Evolutionary conservation across 2,113 vertebrate species (phyloP).

Genomic region (Uropsilus gracilis): DNA sequence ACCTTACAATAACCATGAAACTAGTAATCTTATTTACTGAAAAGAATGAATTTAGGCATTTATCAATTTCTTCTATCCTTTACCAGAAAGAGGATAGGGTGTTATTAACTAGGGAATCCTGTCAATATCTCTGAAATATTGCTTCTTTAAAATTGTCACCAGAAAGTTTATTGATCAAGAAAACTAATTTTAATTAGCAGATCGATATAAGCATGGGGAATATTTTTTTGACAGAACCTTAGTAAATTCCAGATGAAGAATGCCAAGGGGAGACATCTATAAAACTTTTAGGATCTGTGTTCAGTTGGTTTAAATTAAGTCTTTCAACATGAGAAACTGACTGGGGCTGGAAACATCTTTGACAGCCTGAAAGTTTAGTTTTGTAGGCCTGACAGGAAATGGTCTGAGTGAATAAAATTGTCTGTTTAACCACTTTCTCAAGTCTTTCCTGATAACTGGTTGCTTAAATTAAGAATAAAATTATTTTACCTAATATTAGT

Average conservation of each 20-base stretch:
- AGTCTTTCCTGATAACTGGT: background rate
- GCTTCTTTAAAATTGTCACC: background rate
- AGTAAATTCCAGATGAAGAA: background rate
- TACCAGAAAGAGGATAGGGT: background rate
- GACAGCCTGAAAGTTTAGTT: background rate
- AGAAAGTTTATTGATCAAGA: background rate
- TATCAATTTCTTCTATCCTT: background rate
- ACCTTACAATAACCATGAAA: background rate
- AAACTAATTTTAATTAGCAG: background rate
- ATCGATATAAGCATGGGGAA: background rate
- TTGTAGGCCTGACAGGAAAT: background rate
- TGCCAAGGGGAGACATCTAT: background rate
- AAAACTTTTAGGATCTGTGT: background rate
- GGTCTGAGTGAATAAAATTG: background rate
- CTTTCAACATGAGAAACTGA: background rate
- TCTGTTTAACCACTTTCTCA: background rate
- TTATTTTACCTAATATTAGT: background rate
- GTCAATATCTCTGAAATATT: background rate
- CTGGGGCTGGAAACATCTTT: background rate
- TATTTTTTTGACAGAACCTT: background rate
- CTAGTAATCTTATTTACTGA: background rate
- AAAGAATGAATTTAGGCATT: background rate
- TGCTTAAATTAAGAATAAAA: background rate
- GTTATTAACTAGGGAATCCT: background rate
- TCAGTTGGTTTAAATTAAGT: background rate